Evolutionary conservation across 2,888 invertebrate species (phyloP), one percentile per base, ranked within the genome.

Genomic region (Scaeva pyrastri): DNA sequence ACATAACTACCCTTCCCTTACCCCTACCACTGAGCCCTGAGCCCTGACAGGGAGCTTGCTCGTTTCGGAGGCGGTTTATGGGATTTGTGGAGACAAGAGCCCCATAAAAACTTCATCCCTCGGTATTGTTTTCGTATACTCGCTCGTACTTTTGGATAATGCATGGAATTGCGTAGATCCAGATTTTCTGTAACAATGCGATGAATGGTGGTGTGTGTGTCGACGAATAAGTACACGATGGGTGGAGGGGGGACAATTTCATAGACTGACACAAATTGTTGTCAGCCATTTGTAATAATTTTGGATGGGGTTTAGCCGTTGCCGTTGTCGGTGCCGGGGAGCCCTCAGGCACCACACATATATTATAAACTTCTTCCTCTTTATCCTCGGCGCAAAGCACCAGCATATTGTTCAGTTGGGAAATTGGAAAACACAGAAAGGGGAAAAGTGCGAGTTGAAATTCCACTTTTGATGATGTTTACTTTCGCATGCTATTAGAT

Each of bases 221-320:
- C 8, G 39, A 10, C 39, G 11, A 2, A 11, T 31, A n/a, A n/a
- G n/a, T n/a, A n/a, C n/a, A n/a, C n/a, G 11, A 16, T 0, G 16
- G 31, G 3, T 6, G 16, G 56, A 16, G 31, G n/a, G 19, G n/a
- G 3, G 31, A 8, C 2, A 4, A 4, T 3, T 21, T 21, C 21
- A 21, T 55, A 52, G 68, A 50, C 48, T 78, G 79, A 80, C 71
- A 84, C 66, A 85, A 80, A 76, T 85, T 80, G 81, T 72, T 73
- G 76, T 45, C 81, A 76, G 85, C 81, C 85, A 81, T 85, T 85
- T 81, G 76, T 77, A 77, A 85, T 85, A 81, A 80, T 81, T 60
- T 81, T 77, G 58, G 39, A 55, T 36, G 75, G 55, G 43, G 66
- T 12, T 50, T 73, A 39, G 62, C 5, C 56, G 31, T 11, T n/a